phyloP scores from a whole-genome alignment of 2,797 vertebrate species.

The Brachymystax lenok region DNA sequence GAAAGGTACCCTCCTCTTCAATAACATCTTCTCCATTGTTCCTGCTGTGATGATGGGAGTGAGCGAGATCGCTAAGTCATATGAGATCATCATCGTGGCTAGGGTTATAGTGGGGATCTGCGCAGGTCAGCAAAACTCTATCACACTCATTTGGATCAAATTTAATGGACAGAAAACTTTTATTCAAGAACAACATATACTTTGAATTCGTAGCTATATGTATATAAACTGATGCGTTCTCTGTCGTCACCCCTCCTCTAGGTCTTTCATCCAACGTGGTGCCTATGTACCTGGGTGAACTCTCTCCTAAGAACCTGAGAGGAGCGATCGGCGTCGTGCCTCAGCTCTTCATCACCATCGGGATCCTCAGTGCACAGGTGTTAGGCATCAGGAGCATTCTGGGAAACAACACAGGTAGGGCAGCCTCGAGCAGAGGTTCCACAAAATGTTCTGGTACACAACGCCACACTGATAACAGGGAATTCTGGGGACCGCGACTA shows the following conservation, averaged over 20 bases:
- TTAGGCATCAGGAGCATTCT: constrained; percentile 83
- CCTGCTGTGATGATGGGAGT: constrained; percentile 92
- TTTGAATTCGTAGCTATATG: no score
- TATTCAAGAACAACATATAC: no score
- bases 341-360: constrained; percentile 90
- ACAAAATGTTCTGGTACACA: background rate
- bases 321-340: constrained; percentile 87
- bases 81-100: constrained; percentile 88
- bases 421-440: background rate
- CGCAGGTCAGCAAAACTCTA: constrained; percentile 79
- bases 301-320: constrained; percentile 89
- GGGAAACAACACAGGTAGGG: constrained; percentile 78
- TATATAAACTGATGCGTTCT: background rate
- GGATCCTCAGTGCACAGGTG: constrained; percentile 90
- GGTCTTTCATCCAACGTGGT: constrained; percentile 93
- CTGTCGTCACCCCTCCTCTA: constrained; percentile 44
- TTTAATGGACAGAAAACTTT: background rate
- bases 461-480: no score
- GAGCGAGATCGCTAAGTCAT: constrained; percentile 79
- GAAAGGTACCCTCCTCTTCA: constrained; percentile 91
- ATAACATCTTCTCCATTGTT: constrained; percentile 91
- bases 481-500: no score
- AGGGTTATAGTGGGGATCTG: constrained; percentile 89
- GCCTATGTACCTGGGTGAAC: constrained; percentile 94
- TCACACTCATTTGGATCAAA: background rate